Base-by-base conservation (phyloP, 2,113 vertebrate species). In the Brienomyrus brachyistius region DNA sequence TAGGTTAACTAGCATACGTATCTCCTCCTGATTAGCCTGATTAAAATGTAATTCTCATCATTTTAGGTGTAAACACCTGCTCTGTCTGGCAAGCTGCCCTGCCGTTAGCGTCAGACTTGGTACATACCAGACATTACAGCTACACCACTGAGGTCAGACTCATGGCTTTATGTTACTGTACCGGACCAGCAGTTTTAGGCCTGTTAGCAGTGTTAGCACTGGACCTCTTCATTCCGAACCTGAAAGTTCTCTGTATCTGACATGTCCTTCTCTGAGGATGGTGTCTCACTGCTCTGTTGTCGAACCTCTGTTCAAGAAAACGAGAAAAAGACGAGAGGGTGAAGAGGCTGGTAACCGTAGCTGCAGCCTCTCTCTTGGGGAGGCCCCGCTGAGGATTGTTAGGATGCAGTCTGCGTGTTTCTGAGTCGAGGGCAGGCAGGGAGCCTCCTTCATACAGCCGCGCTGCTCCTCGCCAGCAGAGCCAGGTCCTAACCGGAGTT, bases 361-460 rank as follows among this genome's bases (percentile, higher is more conserved):
- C 92, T 48, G 59, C 62, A 27, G 40, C 43, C 86, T 45, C 15
- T 91, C 91, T 92, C n/a, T 35, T 66, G 59, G 90, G 94, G 93
- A 93, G 87, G 90, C 94, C 93, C 92, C 66, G 92, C 94, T 92
- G 92, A 90, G 93, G 94, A 91, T 94, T 94, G 95, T 95, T 95
- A 94, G 94, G 94, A 95, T 95, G 95, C 94, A 95, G 94, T 93
- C 94, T 94, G 94, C 93, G 94, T 94, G 94, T 93, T 94, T 94
- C 93, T 93, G 93, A 94, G 94, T 94, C 94, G 94, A 94, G 94
- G 94, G 93, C 93, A 94, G 94, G 91, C 54, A 17, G 43, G 21
- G 87, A 88, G 51, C 23, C 31, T 5, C 23, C 43, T 27, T 48
- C 17, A n/a, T n/a, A 11, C 23, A 48, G 45, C 31, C 2, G 35